Evolutionary conservation across 2,113 vertebrate genomes (phyloP).

Genomic region (Pomatostomus ruficeps): DNA sequence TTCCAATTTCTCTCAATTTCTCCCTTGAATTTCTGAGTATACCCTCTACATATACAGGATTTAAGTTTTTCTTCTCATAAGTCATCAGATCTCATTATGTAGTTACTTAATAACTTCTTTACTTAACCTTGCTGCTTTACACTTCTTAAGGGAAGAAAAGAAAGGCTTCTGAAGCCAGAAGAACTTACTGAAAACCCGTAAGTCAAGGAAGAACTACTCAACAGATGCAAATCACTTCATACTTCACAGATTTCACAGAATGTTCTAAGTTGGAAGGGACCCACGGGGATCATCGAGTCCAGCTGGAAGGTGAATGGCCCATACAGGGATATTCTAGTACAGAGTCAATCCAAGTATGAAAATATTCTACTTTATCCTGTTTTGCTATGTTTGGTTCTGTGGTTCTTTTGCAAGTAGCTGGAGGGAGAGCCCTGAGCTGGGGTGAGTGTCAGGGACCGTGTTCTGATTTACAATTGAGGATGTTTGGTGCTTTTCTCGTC

Average conservation of each 20-base stretch:
- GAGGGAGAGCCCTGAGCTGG: neutral
- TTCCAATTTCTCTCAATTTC: neutral
- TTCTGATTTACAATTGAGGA: fast-evolving
- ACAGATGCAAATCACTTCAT: neutral
- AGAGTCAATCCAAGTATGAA: neutral
- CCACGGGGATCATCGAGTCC: neutral
- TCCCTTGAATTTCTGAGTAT: neutral
- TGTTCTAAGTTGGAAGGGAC: neutral
- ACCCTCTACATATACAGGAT: neutral
- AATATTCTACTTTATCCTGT: neutral
- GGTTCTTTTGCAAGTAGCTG: neutral
- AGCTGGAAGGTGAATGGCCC: neutral
- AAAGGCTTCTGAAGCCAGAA: neutral
- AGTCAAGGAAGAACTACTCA: neutral
- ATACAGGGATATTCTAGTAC: neutral
- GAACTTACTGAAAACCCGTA: neutral
- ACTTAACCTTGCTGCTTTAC: conserved; percentile 84
- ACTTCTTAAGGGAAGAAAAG: conserved; percentile 75
- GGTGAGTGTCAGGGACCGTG: fast-evolving
- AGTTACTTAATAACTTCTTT: conserved; percentile 87
- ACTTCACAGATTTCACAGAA: neutral
- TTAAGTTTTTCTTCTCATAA: conserved; percentile 79
- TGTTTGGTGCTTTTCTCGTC: neutral
- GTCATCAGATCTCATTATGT: conserved; percentile 86
- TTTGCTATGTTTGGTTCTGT: neutral